A percentile compares a stretch with the other conserved stretches of the same genome.
Conservation (phyloP, 1,140 invertebrate species). For the Steinernema khuongi region DNA sequence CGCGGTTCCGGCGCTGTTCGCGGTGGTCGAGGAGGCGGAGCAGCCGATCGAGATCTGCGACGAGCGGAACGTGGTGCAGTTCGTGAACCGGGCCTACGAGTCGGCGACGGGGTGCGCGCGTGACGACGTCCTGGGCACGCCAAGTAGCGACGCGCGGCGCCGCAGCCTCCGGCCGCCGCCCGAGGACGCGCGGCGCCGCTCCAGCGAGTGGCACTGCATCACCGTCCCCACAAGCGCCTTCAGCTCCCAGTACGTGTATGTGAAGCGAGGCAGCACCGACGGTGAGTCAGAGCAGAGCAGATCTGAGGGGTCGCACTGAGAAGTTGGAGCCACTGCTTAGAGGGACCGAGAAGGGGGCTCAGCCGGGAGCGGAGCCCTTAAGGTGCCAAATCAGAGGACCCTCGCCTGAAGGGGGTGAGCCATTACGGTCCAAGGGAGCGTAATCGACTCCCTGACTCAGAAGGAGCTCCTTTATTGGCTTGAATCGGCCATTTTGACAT, state of each 20-base stretch:
- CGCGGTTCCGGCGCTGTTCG: constrained; percentile 55
- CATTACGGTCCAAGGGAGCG: too few species aligned
- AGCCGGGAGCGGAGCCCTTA: too few species aligned
- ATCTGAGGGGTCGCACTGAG: too few species aligned
- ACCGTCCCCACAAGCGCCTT: constrained; percentile 52
- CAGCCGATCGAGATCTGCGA: constrained; percentile 59
- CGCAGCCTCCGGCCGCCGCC: neutral
- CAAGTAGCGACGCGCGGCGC: constrained; percentile 31
- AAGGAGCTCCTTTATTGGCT: too few species aligned
- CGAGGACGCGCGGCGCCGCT: constrained; percentile 36
- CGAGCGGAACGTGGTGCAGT: constrained; percentile 55
- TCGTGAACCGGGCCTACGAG: constrained; percentile 56
- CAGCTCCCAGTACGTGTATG: constrained; percentile 55
- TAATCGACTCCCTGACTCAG: too few species aligned
- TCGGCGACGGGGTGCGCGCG: constrained; percentile 46
- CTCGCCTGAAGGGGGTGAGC: too few species aligned
- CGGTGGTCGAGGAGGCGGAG: constrained; percentile 56
- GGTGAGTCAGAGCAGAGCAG: constrained; percentile 53
- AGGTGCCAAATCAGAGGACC: too few species aligned
- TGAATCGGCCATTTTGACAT: too few species aligned
- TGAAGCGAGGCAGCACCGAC: constrained; percentile 58
- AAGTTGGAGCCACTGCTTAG: too few species aligned
- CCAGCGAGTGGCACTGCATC: constrained; percentile 57
- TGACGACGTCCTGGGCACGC: constrained; percentile 48
- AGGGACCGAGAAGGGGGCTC: too few species aligned